A percentile compares a stretch with the other conserved stretches of the same genome.
phyloP scores from a whole-genome alignment of 2,888 invertebrate genomes.

The Acleris literana region DNA sequence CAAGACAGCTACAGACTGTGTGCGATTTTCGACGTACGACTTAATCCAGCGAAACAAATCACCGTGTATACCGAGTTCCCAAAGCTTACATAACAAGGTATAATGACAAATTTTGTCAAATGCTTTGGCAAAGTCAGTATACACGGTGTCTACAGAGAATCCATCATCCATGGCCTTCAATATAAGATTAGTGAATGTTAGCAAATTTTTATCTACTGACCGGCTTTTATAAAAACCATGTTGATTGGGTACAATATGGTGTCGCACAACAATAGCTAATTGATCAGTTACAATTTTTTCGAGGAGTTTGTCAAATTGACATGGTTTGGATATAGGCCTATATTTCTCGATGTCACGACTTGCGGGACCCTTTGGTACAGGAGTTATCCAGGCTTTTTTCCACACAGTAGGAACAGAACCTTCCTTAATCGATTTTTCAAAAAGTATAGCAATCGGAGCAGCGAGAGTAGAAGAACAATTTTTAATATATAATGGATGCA shows the following conservation, averaged over 20 bases:
- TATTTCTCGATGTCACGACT: no score
- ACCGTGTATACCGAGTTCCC: no score
- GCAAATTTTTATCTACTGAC: background rate
- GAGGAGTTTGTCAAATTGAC: no score
- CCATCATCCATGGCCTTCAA: background rate
- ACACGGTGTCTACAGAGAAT: constrained; percentile 1
- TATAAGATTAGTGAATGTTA: background rate
- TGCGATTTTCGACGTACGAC: background rate
- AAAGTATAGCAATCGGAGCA: background rate
- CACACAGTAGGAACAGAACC: background rate
- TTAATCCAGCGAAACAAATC: constrained; percentile 3
- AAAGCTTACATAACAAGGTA: no score
- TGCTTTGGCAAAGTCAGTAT: constrained; percentile 6
- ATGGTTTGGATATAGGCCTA: no score
- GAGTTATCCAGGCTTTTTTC: background rate
- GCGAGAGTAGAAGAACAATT: background rate
- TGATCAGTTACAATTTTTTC: no score
- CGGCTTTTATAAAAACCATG: no score
- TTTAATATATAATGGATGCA: background rate
- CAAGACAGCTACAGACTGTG: background rate
- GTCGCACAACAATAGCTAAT: no score
- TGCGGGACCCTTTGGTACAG: no score
- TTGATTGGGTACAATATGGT: background rate
- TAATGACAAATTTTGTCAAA: constrained; percentile 1
- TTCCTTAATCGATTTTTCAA: background rate